Percentiles rank a stretch among this genome's conserved stretches.
Conservation (phyloP, 2,888 invertebrate genomes). For the Erebia aethiops region DNA sequence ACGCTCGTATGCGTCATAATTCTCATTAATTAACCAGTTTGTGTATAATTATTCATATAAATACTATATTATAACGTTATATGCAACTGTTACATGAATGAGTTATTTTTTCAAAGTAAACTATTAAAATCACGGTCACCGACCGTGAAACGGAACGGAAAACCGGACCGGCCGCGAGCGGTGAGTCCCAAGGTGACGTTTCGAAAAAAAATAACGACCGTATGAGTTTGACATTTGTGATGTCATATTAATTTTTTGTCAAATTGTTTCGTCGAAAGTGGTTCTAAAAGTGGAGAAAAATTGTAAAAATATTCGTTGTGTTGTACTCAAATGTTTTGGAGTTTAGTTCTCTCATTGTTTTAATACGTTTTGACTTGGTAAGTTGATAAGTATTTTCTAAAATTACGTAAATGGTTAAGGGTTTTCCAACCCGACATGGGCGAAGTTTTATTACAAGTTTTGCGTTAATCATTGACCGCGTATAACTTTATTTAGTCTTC, state of each 20-base stretch:
- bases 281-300: conserved; percentile 50
- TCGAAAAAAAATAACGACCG: conserved; percentile 53
- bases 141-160: conserved; percentile 74
- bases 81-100: conserved; percentile 44
- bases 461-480: conserved; percentile 17
- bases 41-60: neutral
- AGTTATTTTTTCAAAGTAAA: conserved; percentile 31
- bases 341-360: conserved; percentile 42
- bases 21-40: conserved; percentile 9
- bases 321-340: conserved; percentile 43
- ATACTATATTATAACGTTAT: conserved; percentile 34
- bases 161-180: conserved; percentile 58
- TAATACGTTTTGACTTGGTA: conserved; percentile 42
- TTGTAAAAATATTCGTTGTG: conserved; percentile 43
- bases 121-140: conserved; percentile 46
- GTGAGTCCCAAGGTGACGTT: conserved; percentile 43
- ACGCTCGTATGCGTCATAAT: conserved; percentile 32
- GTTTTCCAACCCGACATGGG: conserved; percentile 25
- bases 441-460: conserved; percentile 20
- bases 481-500: conserved; percentile 36
- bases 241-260: conserved; percentile 61
- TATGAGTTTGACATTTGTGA: conserved; percentile 68
- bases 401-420: conserved; percentile 21
- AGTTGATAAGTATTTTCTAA: conserved; percentile 41
- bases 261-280: conserved; percentile 49